Percentiles rank a stretch among this genome's conserved stretches.
phyloP scores from a whole-genome alignment of 2,113 vertebrate genomes.

The Corydoras sp. region DNA sequence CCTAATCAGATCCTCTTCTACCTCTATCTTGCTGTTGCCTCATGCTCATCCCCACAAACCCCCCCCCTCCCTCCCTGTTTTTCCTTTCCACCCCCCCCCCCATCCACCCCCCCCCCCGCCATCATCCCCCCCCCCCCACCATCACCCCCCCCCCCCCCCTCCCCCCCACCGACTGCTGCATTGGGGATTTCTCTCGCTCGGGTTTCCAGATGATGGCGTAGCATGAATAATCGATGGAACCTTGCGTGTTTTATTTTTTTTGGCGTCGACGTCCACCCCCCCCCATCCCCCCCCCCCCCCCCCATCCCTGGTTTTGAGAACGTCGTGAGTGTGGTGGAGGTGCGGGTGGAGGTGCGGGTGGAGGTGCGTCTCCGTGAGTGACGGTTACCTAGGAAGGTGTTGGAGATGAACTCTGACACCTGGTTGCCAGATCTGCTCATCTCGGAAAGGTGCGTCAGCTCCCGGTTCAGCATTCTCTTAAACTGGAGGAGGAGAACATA shows the following conservation, averaged over 20 bases:
- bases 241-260: too few species aligned
- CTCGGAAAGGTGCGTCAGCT: slow-evolving; percentile 89
- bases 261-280: too few species aligned
- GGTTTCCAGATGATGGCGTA: background rate
- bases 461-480: slow-evolving; percentile 93
- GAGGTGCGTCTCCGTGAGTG: too few species aligned
- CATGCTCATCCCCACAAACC: slow-evolving; percentile 4
- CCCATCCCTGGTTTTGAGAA: too few species aligned
- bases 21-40: slow-evolving; percentile 26
- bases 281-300: too few species aligned
- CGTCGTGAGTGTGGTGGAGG: too few species aligned
- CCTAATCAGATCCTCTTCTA: slow-evolving; percentile 56
- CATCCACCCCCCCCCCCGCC: background rate
- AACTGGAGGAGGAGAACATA: slow-evolving; percentile 65
- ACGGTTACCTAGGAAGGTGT: slow-evolving; percentile 80
- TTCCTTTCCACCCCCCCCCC: slow-evolving; percentile 61
- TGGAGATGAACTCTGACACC: slow-evolving; percentile 94
- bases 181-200: slow-evolving; percentile 21
- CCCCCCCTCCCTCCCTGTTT: slow-evolving; percentile 64
- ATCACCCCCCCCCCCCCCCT: slow-evolving; percentile 1
- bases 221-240: too few species aligned
- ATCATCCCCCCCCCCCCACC: background rate
- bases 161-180: slow-evolving; percentile 29
- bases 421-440: slow-evolving; percentile 93
- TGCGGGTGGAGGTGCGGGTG: too few species aligned